Evolutionary conservation across 1,140 invertebrate species (phyloP).

Genomic region (Cherax destructor): DNA sequence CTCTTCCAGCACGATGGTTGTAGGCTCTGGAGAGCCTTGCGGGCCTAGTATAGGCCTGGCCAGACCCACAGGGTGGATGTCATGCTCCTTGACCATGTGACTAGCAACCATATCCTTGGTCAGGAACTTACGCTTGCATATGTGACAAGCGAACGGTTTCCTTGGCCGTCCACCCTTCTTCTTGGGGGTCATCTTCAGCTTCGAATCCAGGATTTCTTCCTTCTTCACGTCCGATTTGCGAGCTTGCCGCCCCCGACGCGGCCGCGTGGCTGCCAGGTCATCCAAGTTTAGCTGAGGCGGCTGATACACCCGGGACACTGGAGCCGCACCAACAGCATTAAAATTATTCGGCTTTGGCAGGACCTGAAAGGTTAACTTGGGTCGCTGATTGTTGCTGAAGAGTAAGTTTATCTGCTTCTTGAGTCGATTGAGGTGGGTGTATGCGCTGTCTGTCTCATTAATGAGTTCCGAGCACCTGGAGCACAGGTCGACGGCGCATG

Average conservation of each 20-base stretch:
- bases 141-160: slow-evolving; percentile 52
- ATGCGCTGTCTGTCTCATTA: slow-evolving; percentile 45
- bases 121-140: slow-evolving; percentile 58
- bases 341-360: slow-evolving; percentile 26
- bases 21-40: slow-evolving; percentile 5
- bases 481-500: slow-evolving; percentile 41
- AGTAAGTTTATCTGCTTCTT: slow-evolving; percentile 35
- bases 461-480: slow-evolving; percentile 45
- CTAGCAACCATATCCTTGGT: slow-evolving; percentile 24
- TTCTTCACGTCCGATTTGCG: not conserved
- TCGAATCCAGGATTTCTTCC: not conserved
- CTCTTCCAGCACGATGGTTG: not conserved
- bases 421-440: slow-evolving; percentile 28
- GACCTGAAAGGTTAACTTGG: slow-evolving; percentile 53
- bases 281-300: slow-evolving; percentile 32
- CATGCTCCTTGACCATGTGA: slow-evolving; percentile 49
- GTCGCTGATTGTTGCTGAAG: slow-evolving; percentile 31
- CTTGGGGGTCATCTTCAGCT: not conserved
- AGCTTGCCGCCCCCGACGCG: slow-evolving; percentile 6
- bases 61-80: slow-evolving; percentile 8
- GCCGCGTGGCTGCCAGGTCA: slow-evolving; percentile 37
- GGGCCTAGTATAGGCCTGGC: slow-evolving; percentile 9
- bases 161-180: slow-evolving; percentile 50
- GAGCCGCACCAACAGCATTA: not conserved
- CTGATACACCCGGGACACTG: slow-evolving; percentile 4